Evolutionary conservation across 2,797 vertebrate genomes (phyloP), one percentile per base, ranked within the genome.

Genomic region (Pampus argenteus): DNA sequence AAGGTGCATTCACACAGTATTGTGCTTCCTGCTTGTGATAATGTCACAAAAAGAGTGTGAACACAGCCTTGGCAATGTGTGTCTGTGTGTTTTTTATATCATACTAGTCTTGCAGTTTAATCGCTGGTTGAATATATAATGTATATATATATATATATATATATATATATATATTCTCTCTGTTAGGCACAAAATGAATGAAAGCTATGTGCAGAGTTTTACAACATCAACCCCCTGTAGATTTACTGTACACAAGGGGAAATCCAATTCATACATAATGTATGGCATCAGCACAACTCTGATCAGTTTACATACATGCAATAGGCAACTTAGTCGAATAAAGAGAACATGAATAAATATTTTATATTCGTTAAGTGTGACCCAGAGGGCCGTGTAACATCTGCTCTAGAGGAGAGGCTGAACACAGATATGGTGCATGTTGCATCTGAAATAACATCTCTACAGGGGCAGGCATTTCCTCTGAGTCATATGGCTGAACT

Each of bases 401-500:
- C 66, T 80, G 74, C 64, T 72, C n/a, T 4, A 20, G 50, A 47
- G 31, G 22, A 55, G 63, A 66, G 72, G 56, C 59, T 71, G 40
- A 67, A 82, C 57, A 42, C 1, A 6, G 28, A 74, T 61, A 34
- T 50, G 67, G 64, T 78, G 69, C 48, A 47, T 52, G 74, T 50
- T 73, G 74, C 58, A 76, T 78, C 75, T 87, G 81, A 88, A 78
- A 76, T 73, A 84, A 82, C 74, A 79, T 81, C 81, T 73, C 66
- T 55, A 51, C 63, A 76, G 71, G 57, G 51, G 67, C 78, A 81
- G 71, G 86, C 71, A 81, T 86, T 81, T 87, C 73, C 80, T 83
- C 71, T 83, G 87, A 89, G 85, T 90, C 89, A 91, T 76, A 73
- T 65, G 76, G 67, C 83, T 77, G 83, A 87, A 86, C 77, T 66